Percentiles rank a stretch among this genome's conserved stretches.
Evolutionary conservation across 2,113 vertebrate species (phyloP).

Genomic region (Neogobius melanostomus): DNA sequence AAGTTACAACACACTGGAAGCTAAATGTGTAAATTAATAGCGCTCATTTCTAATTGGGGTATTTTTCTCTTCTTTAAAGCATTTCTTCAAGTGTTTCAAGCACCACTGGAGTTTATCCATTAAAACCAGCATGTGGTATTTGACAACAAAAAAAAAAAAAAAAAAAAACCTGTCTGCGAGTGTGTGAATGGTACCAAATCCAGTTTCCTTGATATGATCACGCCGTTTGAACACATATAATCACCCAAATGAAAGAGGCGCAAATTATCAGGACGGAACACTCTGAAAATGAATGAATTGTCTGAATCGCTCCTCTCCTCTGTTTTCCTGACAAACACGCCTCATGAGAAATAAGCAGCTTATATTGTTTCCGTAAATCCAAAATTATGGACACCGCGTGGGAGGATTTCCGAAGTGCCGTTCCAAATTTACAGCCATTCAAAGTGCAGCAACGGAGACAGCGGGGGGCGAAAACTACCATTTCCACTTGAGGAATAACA

Average conservation of each 20-base stretch:
- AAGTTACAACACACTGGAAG: neutral
- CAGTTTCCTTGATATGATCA: conserved; percentile 9
- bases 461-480: conserved; percentile 45
- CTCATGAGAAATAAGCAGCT: conserved; percentile 56
- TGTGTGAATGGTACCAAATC: neutral
- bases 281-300: conserved; percentile 2
- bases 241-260: conserved; percentile 1
- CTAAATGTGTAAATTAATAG: neutral
- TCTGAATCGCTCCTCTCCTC: neutral
- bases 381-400: conserved; percentile 54
- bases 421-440: conserved; percentile 60
- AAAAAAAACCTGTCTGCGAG: neutral
- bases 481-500: conserved; percentile 57
- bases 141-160: neutral
- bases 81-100: neutral
- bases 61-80: neutral
- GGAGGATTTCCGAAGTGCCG: conserved; percentile 47
- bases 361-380: conserved; percentile 63
- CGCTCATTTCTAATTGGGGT: neutral
- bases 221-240: neutral
- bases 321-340: conserved; percentile 8
- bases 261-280: neutral
- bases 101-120: neutral
- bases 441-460: conserved; percentile 48
- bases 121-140: neutral